Evolutionary conservation across 2,888 invertebrate species (phyloP).

Genomic region (Leptopilina syphax): DNA sequence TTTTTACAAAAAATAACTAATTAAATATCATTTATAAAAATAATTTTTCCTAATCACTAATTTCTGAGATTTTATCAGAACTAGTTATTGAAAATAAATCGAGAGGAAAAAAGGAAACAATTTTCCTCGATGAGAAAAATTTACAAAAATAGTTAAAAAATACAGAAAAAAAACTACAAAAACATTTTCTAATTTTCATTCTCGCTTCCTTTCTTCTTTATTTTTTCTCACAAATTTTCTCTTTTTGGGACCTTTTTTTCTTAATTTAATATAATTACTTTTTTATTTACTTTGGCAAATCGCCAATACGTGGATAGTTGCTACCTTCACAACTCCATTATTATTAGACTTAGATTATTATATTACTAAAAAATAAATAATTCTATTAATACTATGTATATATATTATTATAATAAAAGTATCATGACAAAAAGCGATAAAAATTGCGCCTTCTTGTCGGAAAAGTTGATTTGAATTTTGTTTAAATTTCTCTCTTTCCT

Average conservation of each 20-base stretch:
- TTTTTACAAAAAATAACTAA: too few relatives aligned
- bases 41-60: too few relatives aligned
- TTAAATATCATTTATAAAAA: too few relatives aligned
- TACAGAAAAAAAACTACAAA: neutral
- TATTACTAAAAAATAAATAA: constrained; percentile 51
- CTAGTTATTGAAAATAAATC: too few relatives aligned
- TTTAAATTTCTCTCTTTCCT: neutral
- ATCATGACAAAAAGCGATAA: constrained; percentile 29
- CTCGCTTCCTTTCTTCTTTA: neutral
- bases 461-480: neutral
- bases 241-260: neutral
- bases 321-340: constrained; percentile 47
- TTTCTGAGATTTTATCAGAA: too few relatives aligned
- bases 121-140: too few relatives aligned
- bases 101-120: too few relatives aligned
- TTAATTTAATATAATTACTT: constrained; percentile 36
- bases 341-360: constrained; percentile 31
- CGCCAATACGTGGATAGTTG: constrained; percentile 55
- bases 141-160: too few relatives aligned
- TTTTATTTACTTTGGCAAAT: constrained; percentile 51
- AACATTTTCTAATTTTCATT: too few relatives aligned
- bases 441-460: neutral
- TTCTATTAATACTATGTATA: constrained; percentile 43
- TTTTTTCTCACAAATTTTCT: too few relatives aligned
- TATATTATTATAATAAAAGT: constrained; percentile 24